These are phyloP conservation scores for Drosophila grimshawi DNA, from an alignment of 1,140 invertebrate genomes.

Conservation along the genomic window DNA sequence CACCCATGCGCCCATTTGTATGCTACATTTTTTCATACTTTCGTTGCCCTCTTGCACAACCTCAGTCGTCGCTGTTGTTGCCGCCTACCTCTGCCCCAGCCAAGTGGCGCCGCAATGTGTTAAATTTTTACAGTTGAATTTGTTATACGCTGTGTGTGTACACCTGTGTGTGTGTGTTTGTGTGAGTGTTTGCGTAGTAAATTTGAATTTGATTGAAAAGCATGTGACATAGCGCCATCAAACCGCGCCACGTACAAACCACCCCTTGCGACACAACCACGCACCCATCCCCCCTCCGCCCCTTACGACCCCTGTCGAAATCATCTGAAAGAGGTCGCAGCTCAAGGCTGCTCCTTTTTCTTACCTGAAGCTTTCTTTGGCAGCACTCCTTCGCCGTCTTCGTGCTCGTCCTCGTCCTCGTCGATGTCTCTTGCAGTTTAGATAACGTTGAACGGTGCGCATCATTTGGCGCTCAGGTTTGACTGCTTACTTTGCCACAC, in stretches of 20 bases:
- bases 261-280: not conserved
- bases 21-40: slow-evolving; percentile 51
- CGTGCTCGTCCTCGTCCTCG: not conserved
- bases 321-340: slow-evolving; percentile 16
- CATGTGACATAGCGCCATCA: slow-evolving; percentile 59
- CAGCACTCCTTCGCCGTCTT: slow-evolving; percentile 8
- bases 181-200: slow-evolving; percentile 56
- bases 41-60: slow-evolving; percentile 24
- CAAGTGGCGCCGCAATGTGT: slow-evolving; percentile 60
- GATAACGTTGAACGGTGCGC: slow-evolving; percentile 73
- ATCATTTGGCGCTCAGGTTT: slow-evolving; percentile 73
- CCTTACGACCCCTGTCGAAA: not conserved
- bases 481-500: slow-evolving; percentile 76
- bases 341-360: slow-evolving; percentile 39
- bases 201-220: slow-evolving; percentile 84
- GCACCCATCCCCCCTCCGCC: not conserved
- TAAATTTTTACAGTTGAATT: slow-evolving; percentile 82
- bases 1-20: slow-evolving; percentile 64
- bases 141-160: slow-evolving; percentile 49
- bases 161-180: slow-evolving; percentile 24
- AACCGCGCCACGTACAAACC: slow-evolving; percentile 31
- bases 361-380: slow-evolving; percentile 36
- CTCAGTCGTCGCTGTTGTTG: slow-evolving; percentile 7
- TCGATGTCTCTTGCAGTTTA: slow-evolving; percentile 65
- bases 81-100: not conserved